A percentile compares a stretch with the other conserved stretches of the same genome.
phyloP scores from a whole-genome alignment of 2,797 vertebrate genomes.

The Nasua narica region DNA sequence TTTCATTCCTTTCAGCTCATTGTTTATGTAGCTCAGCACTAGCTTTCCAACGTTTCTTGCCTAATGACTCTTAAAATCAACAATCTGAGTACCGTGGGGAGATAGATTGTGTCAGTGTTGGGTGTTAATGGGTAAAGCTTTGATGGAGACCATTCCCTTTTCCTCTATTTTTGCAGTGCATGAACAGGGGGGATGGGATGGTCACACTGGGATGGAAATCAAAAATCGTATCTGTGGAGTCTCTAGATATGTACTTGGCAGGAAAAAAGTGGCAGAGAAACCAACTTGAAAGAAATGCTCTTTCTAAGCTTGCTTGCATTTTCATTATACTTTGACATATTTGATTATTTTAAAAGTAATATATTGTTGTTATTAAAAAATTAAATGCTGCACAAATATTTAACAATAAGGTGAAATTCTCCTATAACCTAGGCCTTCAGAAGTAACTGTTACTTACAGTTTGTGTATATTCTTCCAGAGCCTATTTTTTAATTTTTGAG shows the following conservation, averaged over 20 bases:
- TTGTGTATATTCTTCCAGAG: neutral
- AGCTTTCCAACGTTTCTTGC: conserved; percentile 57
- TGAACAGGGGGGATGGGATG: neutral
- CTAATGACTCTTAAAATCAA: conserved; percentile 63
- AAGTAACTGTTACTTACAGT: neutral
- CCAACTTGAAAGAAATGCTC: neutral
- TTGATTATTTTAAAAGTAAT: conserved; percentile 18
- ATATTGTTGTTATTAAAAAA: conserved; percentile 1
- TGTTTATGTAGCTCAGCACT: conserved; percentile 55
- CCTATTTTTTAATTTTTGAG: neutral
- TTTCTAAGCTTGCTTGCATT: conserved; percentile 9
- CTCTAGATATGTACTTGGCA: neutral
- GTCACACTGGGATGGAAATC: neutral
- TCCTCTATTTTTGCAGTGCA: neutral
- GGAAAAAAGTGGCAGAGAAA: neutral
- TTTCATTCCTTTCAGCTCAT: conserved; percentile 55
- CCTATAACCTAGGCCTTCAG: neutral
- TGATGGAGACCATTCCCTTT: neutral
- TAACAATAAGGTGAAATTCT: conserved; percentile 7
- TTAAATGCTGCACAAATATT: conserved; percentile 1
- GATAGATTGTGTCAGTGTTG: neutral
- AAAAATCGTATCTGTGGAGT: neutral
- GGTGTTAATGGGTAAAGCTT: neutral
- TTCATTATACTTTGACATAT: conserved; percentile 49
- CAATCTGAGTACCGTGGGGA: conserved; percentile 7